phyloP scores from a whole-genome alignment of 2,113 vertebrate genomes.

The Onychostoma macrolepis region DNA sequence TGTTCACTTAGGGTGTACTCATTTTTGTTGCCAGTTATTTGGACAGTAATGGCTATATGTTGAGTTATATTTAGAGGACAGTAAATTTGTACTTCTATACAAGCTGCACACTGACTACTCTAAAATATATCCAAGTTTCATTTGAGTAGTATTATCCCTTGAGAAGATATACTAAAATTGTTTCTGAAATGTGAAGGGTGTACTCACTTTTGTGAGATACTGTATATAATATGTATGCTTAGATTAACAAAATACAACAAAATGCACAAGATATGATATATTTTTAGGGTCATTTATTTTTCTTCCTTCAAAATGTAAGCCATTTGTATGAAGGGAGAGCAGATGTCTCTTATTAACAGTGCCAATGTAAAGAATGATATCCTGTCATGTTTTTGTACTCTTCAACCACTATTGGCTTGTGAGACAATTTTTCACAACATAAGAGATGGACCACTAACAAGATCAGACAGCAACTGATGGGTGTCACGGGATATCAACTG shows the following conservation, averaged over 20 bases:
- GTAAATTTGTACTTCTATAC: no score
- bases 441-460: background rate
- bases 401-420: background rate
- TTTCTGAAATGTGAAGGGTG: no score
- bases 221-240: background rate
- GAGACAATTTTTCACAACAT: background rate
- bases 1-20: no score
- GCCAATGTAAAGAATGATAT: background rate
- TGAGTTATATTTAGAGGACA: no score
- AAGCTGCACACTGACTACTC: no score
- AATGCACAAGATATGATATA: background rate
- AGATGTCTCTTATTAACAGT: conserved; percentile 5
- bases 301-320: conserved; percentile 22
- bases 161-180: no score
- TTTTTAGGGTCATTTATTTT: conserved; percentile 32
- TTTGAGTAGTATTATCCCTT: no score
- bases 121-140: no score
- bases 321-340: conserved; percentile 4
- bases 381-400: background rate
- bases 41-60: no score
- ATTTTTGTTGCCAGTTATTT: no score
- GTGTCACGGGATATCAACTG: background rate
- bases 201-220: no score
- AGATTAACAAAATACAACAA: background rate
- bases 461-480: conserved; percentile 2